Percentiles rank a stretch among this genome's conserved stretches.
These are phyloP conservation scores for Andricus grossulariae DNA, from an alignment of 1,140 invertebrate genomes.

Conservation along the genomic window DNA sequence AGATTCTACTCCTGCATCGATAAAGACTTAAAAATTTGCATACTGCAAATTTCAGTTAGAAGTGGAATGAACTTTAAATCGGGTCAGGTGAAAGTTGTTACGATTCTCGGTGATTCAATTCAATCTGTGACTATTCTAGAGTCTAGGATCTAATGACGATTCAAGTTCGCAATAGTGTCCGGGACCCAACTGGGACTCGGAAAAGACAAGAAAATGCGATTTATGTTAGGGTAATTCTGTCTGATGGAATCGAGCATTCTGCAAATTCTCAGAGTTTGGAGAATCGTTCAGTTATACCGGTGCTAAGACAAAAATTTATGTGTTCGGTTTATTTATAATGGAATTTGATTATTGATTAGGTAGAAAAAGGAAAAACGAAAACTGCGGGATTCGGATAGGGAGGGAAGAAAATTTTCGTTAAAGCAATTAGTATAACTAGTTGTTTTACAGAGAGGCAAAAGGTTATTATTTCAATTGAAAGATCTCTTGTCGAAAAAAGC, in stretches of 20 bases:
- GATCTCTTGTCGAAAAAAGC: background rate
- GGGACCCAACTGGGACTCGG: background rate
- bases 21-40: background rate
- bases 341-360: conserved; percentile 18
- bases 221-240: conserved; percentile 17
- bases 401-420: background rate
- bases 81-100: background rate
- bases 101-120: background rate
- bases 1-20: background rate
- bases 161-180: background rate
- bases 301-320: conserved; percentile 12
- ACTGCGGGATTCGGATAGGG: background rate
- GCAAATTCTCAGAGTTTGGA: background rate
- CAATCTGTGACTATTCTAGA: conserved; percentile 10
- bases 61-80: background rate
- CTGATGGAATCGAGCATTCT: conserved; percentile 21
- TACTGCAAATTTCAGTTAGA: background rate
- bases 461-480: background rate
- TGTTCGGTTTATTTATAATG: conserved; percentile 10
- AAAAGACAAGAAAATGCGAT: conserved; percentile 3
- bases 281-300: conserved; percentile 11
- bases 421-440: background rate
- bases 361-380: background rate
- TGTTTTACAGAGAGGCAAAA: background rate
- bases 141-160: background rate